Percentiles rank a stretch among this genome's conserved stretches.
These are phyloP conservation scores for Trissolcus japonicus DNA, from an alignment of 2,888 invertebrate genomes.

Conservation along the genomic window DNA sequence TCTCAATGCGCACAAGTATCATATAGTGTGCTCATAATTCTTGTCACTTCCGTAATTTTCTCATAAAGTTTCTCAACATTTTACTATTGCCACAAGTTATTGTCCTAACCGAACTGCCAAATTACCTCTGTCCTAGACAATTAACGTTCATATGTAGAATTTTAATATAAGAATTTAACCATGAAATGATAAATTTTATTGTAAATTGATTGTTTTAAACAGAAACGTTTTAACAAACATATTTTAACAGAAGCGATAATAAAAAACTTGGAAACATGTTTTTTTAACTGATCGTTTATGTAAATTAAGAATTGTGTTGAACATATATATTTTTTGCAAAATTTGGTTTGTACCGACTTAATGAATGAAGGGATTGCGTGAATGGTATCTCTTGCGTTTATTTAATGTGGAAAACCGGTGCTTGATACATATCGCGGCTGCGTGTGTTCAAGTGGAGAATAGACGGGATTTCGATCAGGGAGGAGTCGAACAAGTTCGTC, in stretches of 20 bases:
- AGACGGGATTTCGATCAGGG: slow-evolving; percentile 53
- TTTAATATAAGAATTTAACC: neutral
- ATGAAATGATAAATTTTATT: slow-evolving; percentile 1
- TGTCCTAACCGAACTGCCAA: slow-evolving; percentile 21
- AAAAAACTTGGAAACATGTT: neutral
- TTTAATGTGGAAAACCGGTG: slow-evolving; percentile 50
- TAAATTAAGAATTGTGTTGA: slow-evolving; percentile 9
- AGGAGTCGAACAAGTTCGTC: slow-evolving; percentile 49
- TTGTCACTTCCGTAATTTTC: slow-evolving; percentile 49
- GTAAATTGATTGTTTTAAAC: neutral
- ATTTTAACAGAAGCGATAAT: neutral
- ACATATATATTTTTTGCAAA: slow-evolving; percentile 1
- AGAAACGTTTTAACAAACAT: no score
- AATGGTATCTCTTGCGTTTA: slow-evolving; percentile 60
- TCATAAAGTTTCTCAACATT: slow-evolving; percentile 41
- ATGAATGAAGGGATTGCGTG: slow-evolving; percentile 64
- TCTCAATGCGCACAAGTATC: slow-evolving; percentile 29
- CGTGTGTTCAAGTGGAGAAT: slow-evolving; percentile 34
- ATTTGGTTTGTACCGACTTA: slow-evolving; percentile 22
- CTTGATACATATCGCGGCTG: slow-evolving; percentile 36
- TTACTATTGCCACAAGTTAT: slow-evolving; percentile 38
- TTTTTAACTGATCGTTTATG: slow-evolving; percentile 1
- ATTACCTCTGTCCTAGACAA: slow-evolving; percentile 17
- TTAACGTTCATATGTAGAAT: no score
- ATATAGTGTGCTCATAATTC: slow-evolving; percentile 49